phyloP scores from a whole-genome alignment of 2,113 vertebrate genomes.

The Crotalus viridis region DNA sequence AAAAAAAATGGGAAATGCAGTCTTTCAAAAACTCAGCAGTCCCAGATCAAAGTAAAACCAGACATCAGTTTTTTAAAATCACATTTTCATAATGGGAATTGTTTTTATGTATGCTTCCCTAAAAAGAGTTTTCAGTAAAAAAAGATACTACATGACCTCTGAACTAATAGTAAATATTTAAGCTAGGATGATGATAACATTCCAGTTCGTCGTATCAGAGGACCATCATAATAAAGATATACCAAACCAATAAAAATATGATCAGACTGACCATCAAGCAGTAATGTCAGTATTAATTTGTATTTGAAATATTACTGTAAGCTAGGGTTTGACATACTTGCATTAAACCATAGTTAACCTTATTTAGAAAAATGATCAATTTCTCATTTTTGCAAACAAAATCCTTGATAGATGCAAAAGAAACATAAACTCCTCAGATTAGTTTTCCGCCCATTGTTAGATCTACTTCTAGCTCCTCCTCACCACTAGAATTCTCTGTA shows the following conservation, averaged over 20 bases:
- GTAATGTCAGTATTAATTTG: not conserved
- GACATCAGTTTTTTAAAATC: not conserved
- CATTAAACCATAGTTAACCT: not conserved
- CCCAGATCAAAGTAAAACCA: not conserved
- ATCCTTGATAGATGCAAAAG: not conserved
- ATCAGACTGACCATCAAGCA: not conserved
- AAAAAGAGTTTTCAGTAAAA: not conserved
- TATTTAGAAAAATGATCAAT: not conserved
- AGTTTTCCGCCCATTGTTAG: not conserved
- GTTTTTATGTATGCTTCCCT: not conserved
- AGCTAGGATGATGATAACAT: not conserved
- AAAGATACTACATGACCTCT: not conserved
- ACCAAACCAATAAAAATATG: constrained; percentile 6
- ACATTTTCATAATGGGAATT: not conserved
- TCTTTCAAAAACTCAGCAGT: not conserved
- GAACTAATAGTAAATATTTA: not conserved
- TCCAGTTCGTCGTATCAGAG: not conserved
- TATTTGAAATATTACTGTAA: not conserved
- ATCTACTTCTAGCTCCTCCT: not conserved
- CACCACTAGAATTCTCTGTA: not conserved
- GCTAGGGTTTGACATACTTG: not conserved
- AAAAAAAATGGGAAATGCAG: not conserved
- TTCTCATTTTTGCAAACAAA: not conserved
- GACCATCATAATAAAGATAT: not conserved
- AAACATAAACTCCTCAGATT: not conserved